These are phyloP conservation scores for Meloe dianella DNA, from an alignment of 2,888 invertebrate genomes.

Conservation along the genomic window DNA sequence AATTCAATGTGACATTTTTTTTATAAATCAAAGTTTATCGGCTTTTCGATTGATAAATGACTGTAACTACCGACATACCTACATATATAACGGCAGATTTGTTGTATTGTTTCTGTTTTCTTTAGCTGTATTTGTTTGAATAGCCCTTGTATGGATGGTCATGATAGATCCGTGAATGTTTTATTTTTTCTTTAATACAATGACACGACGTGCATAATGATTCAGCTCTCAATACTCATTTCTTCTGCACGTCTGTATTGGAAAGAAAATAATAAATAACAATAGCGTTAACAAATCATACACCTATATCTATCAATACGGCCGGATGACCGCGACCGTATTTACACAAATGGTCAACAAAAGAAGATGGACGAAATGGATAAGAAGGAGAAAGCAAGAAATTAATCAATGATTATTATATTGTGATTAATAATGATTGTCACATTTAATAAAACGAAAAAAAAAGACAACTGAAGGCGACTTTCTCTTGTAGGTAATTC, in stretches of 20 bases:
- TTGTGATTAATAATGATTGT: not conserved
- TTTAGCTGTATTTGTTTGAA: constrained; percentile 1
- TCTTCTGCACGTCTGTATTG: not conserved
- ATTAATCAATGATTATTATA: not conserved
- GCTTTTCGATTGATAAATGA: not conserved
- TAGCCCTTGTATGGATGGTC: constrained; percentile 7
- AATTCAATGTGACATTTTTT: too few species aligned
- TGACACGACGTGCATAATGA: not conserved
- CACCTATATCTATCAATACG: not conserved
- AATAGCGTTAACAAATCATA: not conserved
- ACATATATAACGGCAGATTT: constrained; percentile 7
- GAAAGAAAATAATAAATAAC: not conserved
- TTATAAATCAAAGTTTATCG: too few species aligned
- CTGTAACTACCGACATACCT: not conserved
- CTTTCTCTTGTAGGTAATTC: not conserved
- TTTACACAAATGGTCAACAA: not conserved
- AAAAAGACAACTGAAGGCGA: not conserved
- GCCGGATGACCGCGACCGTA: constrained; percentile 5
- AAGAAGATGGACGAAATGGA: not conserved
- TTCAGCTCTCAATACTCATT: not conserved
- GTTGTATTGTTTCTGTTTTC: not conserved
- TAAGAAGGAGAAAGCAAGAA: not conserved
- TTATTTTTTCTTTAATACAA: not conserved
- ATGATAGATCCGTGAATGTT: constrained; percentile 4
- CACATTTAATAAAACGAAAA: not conserved